phyloP scores from a whole-genome alignment of 2,888 invertebrate species.

The Aphodius sticticus region DNA sequence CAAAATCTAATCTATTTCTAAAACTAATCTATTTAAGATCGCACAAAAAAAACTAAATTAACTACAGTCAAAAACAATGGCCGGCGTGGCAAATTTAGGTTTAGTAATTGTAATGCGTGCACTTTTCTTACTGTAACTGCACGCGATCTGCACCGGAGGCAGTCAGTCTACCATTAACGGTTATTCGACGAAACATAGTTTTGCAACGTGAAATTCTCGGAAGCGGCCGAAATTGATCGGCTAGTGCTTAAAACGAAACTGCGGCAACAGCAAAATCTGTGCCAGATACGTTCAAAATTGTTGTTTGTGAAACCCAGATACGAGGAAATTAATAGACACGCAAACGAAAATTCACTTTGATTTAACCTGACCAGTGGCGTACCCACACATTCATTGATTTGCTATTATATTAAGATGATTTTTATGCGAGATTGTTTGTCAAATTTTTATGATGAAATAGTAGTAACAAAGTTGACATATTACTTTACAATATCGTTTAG shows the following conservation, averaged over 20 bases:
- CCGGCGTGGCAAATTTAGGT: background rate
- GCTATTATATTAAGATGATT: too few relatives aligned
- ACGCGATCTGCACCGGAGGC: background rate
- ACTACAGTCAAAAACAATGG: background rate
- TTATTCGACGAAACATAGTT: background rate
- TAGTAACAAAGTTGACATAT: too few relatives aligned
- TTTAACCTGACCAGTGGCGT: background rate
- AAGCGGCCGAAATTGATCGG: background rate
- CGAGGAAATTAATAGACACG: background rate
- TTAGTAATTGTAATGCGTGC: background rate
- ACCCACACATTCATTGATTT: too few relatives aligned
- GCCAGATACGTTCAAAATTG: background rate
- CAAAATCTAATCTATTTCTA: background rate
- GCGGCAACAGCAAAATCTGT: background rate
- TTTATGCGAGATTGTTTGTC: too few relatives aligned
- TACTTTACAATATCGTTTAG: too few relatives aligned
- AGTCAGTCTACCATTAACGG: background rate
- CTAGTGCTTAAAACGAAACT: background rate
- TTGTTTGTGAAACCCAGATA: background rate
- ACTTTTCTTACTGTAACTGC: background rate
- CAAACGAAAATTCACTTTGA: background rate
- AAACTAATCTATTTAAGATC: background rate
- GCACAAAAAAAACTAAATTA: background rate
- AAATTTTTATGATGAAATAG: too few relatives aligned
- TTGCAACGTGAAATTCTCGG: background rate